Evolutionary conservation across 2,888 invertebrate genomes (phyloP).

Genomic region (Drosophila colorata): DNA sequence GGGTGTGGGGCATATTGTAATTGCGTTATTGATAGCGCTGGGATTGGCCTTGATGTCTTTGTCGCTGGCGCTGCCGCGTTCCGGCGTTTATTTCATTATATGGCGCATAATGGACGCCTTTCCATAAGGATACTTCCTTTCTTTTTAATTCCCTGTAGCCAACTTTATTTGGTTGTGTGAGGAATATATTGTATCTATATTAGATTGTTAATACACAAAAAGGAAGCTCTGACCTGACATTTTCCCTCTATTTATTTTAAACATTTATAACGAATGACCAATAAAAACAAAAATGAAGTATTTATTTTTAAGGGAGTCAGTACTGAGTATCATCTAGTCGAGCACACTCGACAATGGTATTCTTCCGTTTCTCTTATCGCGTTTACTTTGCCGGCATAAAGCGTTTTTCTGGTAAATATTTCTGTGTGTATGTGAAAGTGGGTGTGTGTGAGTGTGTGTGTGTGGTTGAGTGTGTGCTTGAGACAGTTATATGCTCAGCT

Average conservation of each 20-base stretch:
- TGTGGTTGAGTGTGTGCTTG: constrained; percentile 1
- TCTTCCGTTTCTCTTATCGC: constrained; percentile 25
- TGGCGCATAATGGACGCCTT: constrained; percentile 52
- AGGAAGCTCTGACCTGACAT: too few species aligned
- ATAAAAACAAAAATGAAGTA: too few species aligned
- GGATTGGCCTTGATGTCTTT: constrained; percentile 71
- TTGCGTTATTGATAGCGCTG: constrained; percentile 26
- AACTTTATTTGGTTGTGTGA: neutral
- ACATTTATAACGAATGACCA: too few species aligned
- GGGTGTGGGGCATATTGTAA: constrained; percentile 48
- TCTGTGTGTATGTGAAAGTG: constrained; percentile 17
- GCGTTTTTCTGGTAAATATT: constrained; percentile 57
- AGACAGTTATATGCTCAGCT: constrained; percentile 22
- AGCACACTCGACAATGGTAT: neutral
- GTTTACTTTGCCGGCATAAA: constrained; percentile 49
- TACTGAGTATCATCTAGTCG: neutral
- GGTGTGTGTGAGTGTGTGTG: constrained; percentile 1
- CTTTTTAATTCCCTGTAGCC: constrained; percentile 8
- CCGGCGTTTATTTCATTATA: constrained; percentile 76
- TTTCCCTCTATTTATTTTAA: too few species aligned
- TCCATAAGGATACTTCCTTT: constrained; percentile 35
- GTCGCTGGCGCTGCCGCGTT: constrained; percentile 45
- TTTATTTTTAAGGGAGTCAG: too few species aligned
- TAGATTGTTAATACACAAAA: too few species aligned
- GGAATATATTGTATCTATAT: too few species aligned